A percentile compares a stretch with the other conserved stretches of the same genome.
Conservation (phyloP, 2,888 invertebrate species). For the Amorpha juglandis region DNA sequence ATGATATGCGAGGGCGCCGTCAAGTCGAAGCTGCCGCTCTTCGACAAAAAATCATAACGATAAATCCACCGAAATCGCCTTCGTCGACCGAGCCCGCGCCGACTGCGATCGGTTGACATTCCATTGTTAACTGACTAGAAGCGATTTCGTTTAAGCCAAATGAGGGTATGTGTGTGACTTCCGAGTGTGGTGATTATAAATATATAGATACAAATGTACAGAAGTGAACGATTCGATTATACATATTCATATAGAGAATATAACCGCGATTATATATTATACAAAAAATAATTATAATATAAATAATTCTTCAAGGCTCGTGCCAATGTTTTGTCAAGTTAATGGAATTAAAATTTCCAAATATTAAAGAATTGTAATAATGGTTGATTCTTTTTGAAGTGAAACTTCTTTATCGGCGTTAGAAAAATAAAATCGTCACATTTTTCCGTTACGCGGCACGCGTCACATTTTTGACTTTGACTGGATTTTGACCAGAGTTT, state of each 20-base stretch:
- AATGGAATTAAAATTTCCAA: constrained; percentile 22
- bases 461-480: too few relatives aligned
- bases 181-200: constrained; percentile 12
- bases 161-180: constrained; percentile 23
- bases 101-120: constrained; percentile 22
- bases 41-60: constrained; percentile 60
- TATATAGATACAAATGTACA: constrained; percentile 9
- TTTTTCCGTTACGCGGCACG: too few relatives aligned
- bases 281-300: constrained; percentile 29
- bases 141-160: constrained; percentile 19
- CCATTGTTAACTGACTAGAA: not conserved
- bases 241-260: constrained; percentile 18
- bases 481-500: too few relatives aligned
- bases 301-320: constrained; percentile 39
- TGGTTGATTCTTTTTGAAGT: not conserved
- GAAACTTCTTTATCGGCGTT: too few relatives aligned
- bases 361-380: constrained; percentile 11
- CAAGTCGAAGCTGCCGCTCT: constrained; percentile 46
- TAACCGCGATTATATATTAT: constrained; percentile 7
- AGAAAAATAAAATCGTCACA: too few relatives aligned
- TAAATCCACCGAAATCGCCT: constrained; percentile 33
- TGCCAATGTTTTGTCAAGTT: constrained; percentile 32
- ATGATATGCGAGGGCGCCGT: constrained; percentile 87
- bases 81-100: constrained; percentile 13
- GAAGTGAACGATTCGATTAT: constrained; percentile 12